Evolutionary conservation across 2,888 invertebrate genomes (phyloP).

Genomic region (Nyleta sp.): DNA sequence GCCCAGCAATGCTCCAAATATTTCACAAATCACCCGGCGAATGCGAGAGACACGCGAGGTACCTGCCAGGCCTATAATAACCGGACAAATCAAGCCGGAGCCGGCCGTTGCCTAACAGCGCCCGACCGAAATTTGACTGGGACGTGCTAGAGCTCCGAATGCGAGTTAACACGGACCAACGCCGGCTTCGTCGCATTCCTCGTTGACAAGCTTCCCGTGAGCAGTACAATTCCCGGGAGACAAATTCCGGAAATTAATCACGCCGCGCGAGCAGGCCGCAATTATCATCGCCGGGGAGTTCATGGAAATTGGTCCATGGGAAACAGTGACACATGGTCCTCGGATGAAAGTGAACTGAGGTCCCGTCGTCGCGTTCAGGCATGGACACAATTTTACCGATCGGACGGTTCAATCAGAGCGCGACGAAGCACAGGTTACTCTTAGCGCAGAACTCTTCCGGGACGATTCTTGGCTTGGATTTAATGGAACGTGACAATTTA

Average conservation of each 20-base stretch:
- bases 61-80: conserved; percentile 59
- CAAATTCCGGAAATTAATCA: conserved; percentile 35
- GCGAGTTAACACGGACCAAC: conserved; percentile 1
- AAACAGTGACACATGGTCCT: conserved; percentile 10
- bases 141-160: neutral
- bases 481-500: too few species aligned
- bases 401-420: too few species aligned
- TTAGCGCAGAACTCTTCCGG: too few species aligned
- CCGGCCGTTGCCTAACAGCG: conserved; percentile 15
- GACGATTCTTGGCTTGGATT: too few species aligned
- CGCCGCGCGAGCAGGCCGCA: neutral
- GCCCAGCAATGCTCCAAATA: conserved; percentile 78
- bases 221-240: conserved; percentile 20
- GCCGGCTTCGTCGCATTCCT: conserved; percentile 32
- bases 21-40: conserved; percentile 77
- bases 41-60: conserved; percentile 56
- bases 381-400: too few species aligned
- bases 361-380: too few species aligned
- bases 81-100: conserved; percentile 34
- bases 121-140: conserved; percentile 32
- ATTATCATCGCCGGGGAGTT: neutral
- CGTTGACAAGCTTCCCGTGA: conserved; percentile 56
- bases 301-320: conserved; percentile 31
- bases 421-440: too few species aligned
- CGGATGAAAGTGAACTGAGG: too few species aligned